These are phyloP conservation scores for Adelphocoris suturalis DNA, from an alignment of 2,888 invertebrate species.

Conservation along the genomic window DNA sequence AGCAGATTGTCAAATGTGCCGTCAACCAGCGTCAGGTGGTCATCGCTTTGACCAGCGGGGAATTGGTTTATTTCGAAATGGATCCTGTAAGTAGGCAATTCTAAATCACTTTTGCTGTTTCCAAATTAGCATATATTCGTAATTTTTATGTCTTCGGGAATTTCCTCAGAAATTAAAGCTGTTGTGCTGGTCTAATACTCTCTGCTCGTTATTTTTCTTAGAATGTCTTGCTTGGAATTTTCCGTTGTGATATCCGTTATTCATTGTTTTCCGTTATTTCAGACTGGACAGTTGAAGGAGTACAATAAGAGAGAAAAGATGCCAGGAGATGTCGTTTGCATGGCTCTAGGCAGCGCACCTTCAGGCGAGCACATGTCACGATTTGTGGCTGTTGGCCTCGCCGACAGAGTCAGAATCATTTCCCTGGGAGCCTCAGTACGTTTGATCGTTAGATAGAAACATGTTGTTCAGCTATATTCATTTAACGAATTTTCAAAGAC, in stretches of 20 bases:
- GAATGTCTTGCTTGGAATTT: too few species aligned
- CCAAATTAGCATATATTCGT: too few species aligned
- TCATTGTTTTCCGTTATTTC: constrained; percentile 77
- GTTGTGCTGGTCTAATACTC: too few species aligned
- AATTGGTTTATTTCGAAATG: constrained; percentile 99
- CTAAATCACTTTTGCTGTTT: too few species aligned
- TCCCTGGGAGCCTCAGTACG: constrained; percentile 94
- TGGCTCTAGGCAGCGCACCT: constrained; percentile 97
- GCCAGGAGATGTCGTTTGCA: constrained; percentile 98
- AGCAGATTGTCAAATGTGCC: constrained; percentile 97
- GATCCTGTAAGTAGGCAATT: constrained; percentile 89
- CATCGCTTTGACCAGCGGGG: constrained; percentile 97
- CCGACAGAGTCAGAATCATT: constrained; percentile 98
- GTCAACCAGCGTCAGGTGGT: constrained; percentile 99
- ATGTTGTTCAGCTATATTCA: too few species aligned
- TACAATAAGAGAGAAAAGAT: constrained; percentile 98
- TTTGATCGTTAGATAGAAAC: too few species aligned
- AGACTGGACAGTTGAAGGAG: constrained; percentile 98
- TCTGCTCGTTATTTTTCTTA: too few species aligned
- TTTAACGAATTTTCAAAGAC: too few species aligned
- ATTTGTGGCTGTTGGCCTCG: constrained; percentile 96
- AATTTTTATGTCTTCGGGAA: too few species aligned
- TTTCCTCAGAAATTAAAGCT: too few species aligned
- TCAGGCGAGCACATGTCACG: constrained; percentile 96
- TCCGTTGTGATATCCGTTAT: too few species aligned